Base-by-base conservation (phyloP, 1,140 invertebrate genomes). In the Centruroides sculpturatus region DNA sequence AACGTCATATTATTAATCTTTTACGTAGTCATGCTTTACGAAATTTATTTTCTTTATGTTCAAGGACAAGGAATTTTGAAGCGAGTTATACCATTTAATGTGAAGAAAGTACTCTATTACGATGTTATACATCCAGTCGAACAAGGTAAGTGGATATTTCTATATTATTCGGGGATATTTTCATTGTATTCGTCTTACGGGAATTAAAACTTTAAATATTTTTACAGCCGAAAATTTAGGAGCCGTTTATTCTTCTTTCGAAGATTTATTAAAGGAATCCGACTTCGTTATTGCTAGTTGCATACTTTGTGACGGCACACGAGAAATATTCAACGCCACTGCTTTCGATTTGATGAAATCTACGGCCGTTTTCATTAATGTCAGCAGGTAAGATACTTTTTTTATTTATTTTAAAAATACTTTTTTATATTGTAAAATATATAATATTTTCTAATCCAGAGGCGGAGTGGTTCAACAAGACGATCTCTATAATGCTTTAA, bases 361-460 rank as follows among this genome's bases (percentile, higher is more conserved):
- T 2, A 84, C 79, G 65, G 84, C 86, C n/a, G 81, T 92, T 66
- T 86, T 94, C 71, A 78, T 94, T 3, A 95, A 94, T 69, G 82
- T 85, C 11, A 84, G 86, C 61, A 75, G 90, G 71, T 68, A 41
- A 23, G 23, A 23, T 23, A 23, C 23, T 23, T 23, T 23, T 23
- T 23, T 23, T 23, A 23, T 23, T 23, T 23, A 23, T 23, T 23
- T 23, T 23, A 23, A 23, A 23, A 23, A 23, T 23, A 23, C 23
- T 23, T 23, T 23, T 23, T 23, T 23, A 23, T 23, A 23, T 23
- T 49, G 23, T 56, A 36, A 9, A 47, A n/a, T 56, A 4, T 2
- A 49, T 10, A 10, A 23, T 23, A 23, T 23, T 0, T 23, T 23
- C 23, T 57, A 10, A 35, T 56, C 5, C 12, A 69, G 79, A 4